Evolutionary conservation across 2,113 vertebrate species (phyloP).

Genomic region (Poeciliopsis turrubarensis): DNA sequence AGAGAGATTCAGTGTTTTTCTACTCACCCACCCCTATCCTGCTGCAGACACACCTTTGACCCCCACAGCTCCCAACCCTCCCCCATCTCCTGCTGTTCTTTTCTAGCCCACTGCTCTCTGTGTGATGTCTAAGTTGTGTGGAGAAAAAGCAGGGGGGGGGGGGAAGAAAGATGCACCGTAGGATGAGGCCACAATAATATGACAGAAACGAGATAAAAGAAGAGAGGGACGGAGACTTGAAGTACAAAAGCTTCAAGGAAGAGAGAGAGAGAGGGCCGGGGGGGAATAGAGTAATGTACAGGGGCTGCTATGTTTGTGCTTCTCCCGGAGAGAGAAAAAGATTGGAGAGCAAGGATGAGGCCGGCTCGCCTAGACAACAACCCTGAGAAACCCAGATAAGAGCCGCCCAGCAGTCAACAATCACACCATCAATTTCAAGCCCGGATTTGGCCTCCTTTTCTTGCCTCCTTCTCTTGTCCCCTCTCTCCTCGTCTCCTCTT

Average conservation of each 20-base stretch:
- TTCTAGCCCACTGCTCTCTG: constrained; percentile 65
- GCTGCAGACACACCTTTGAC: constrained; percentile 70
- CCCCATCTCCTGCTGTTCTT: constrained; percentile 45
- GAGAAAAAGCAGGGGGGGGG: constrained; percentile 18
- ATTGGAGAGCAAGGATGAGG: constrained; percentile 40
- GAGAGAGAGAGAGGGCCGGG: background rate
- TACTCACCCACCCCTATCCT: constrained; percentile 43
- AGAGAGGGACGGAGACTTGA: constrained; percentile 15
- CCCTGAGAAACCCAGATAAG: constrained; percentile 77
- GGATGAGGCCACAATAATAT: constrained; percentile 44
- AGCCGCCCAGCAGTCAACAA: constrained; percentile 69
- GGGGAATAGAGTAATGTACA: constrained; percentile 15
- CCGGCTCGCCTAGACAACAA: constrained; percentile 48
- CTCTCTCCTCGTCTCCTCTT: constrained; percentile 41
- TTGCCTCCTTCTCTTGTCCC: constrained; percentile 32
- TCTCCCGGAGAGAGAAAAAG: constrained; percentile 34
- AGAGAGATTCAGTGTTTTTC: constrained; percentile 35
- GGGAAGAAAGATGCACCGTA: constrained; percentile 17
- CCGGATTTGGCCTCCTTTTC: constrained; percentile 40
- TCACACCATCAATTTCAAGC: constrained; percentile 71
- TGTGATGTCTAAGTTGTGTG: constrained; percentile 36
- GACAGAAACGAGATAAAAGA: constrained; percentile 39
- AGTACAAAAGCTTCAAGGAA: constrained; percentile 13
- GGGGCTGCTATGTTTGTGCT: constrained; percentile 58
- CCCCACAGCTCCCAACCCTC: constrained; percentile 27